phyloP scores from a whole-genome alignment of 2,888 invertebrate genomes.

The Harpalus rubripes region DNA sequence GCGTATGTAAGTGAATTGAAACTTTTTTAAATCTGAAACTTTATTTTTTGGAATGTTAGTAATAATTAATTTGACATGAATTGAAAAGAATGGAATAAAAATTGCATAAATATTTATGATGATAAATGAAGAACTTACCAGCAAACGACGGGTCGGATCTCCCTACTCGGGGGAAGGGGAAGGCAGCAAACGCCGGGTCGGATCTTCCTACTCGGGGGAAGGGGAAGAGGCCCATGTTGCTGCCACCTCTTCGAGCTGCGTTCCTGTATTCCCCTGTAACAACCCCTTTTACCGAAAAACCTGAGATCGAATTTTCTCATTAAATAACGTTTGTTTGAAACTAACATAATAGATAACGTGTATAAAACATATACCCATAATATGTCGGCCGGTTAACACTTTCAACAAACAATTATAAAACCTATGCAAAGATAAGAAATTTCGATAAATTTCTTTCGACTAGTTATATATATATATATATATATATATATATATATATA shows the following conservation, averaged over 20 bases:
- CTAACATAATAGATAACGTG: not conserved
- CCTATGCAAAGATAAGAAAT: no score
- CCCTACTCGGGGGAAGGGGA: slow-evolving; percentile 63
- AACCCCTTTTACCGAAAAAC: slow-evolving; percentile 31
- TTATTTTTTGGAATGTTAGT: not conserved
- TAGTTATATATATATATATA: no score
- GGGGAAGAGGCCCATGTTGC: slow-evolving; percentile 60
- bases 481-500: no score
- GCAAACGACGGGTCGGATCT: slow-evolving; percentile 49
- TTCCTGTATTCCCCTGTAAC: slow-evolving; percentile 52
- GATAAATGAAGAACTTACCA: slow-evolving; percentile 35
- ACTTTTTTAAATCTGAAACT: no score
- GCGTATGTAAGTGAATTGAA: no score
- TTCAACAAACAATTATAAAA: no score
- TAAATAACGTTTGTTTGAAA: not conserved
- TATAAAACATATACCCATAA: no score
- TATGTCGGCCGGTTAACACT: no score
- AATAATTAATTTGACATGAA: not conserved
- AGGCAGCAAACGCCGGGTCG: slow-evolving; percentile 42
- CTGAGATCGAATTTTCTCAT: not conserved
- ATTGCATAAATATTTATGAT: not conserved
- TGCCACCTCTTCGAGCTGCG: slow-evolving; percentile 40
- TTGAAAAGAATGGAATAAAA: not conserved
- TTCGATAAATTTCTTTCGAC: no score
- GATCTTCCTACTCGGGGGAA: slow-evolving; percentile 61